Conservation (phyloP, 1,140 invertebrate species). For the Caenorhabditis briggsae region DNA sequence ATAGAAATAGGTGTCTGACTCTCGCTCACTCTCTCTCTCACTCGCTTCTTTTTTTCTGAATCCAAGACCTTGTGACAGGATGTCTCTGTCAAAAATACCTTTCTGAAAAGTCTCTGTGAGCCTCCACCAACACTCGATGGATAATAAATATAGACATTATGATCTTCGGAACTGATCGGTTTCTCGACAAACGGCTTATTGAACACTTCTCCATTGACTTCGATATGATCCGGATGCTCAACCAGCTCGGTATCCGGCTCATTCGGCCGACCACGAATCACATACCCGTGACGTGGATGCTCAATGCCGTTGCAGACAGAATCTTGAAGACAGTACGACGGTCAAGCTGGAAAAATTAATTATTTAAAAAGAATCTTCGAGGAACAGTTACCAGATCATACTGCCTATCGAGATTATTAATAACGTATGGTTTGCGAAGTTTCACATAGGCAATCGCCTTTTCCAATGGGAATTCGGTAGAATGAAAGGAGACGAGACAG, state of each 20-base stretch:
- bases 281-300: constrained; percentile 95
- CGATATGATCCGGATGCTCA: constrained; percentile 97
- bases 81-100: constrained; percentile 81
- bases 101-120: constrained; percentile 94
- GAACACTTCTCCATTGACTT: constrained; percentile 95
- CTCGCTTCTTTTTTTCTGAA: background rate
- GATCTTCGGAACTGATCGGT: constrained; percentile 97
- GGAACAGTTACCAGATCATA: constrained; percentile 98
- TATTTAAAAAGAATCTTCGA: no score
- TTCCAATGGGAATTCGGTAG: constrained; percentile 92
- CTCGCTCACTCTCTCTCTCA: background rate
- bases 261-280: constrained; percentile 91
- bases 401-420: constrained; percentile 98
- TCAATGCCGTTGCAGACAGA: constrained; percentile 93
- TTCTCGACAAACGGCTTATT: constrained; percentile 99
- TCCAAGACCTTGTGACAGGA: background rate
- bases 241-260: constrained; percentile 88
- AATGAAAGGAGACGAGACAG: constrained; percentile 98
- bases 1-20: background rate
- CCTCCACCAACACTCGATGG: constrained; percentile 96
- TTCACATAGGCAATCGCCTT: constrained; percentile 97
- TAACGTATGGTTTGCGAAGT: constrained; percentile 92
- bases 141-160: constrained; percentile 99
- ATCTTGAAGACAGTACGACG: constrained; percentile 93
- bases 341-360: constrained; percentile 81